These are phyloP conservation scores for Deroplatys truncata DNA, from an alignment of 2,888 invertebrate genomes.

Conservation along the genomic window DNA sequence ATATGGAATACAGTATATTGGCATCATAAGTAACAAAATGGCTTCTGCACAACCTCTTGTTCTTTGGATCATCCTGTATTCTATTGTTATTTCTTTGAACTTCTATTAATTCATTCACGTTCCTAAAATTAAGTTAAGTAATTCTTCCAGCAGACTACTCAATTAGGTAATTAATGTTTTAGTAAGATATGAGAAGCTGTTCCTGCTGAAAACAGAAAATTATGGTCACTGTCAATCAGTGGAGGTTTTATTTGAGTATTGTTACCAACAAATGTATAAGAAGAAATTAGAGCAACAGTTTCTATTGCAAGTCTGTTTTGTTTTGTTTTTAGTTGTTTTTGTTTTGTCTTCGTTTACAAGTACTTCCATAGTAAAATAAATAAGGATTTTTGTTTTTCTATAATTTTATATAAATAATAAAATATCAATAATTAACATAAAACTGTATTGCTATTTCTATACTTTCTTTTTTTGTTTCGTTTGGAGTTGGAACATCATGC, in stretches of 20 bases:
- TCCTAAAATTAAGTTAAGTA: no score
- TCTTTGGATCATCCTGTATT: no score
- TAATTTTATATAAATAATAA: not conserved
- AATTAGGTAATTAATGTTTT: no score
- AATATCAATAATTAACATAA: not conserved
- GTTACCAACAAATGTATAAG: not conserved
- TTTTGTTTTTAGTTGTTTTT: not conserved
- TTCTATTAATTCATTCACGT: no score
- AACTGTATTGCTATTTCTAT: not conserved
- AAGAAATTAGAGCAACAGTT: not conserved
- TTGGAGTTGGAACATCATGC: not conserved
- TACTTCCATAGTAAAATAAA: not conserved
- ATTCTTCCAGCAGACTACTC: no score
- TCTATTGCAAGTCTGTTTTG: not conserved
- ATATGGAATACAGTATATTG: no score
- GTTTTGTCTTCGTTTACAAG: not conserved
- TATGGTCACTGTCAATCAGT: no score
- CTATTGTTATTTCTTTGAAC: no score
- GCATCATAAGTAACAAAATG: no score
- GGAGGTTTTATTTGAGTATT: not conserved
- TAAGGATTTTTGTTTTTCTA: not conserved
- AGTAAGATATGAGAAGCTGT: no score
- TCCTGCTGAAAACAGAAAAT: no score
- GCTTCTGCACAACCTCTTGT: no score
- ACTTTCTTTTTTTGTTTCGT: not conserved